Evolutionary conservation across 2,888 invertebrate species (phyloP).

Genomic region (Eupithecia exiguata): DNA sequence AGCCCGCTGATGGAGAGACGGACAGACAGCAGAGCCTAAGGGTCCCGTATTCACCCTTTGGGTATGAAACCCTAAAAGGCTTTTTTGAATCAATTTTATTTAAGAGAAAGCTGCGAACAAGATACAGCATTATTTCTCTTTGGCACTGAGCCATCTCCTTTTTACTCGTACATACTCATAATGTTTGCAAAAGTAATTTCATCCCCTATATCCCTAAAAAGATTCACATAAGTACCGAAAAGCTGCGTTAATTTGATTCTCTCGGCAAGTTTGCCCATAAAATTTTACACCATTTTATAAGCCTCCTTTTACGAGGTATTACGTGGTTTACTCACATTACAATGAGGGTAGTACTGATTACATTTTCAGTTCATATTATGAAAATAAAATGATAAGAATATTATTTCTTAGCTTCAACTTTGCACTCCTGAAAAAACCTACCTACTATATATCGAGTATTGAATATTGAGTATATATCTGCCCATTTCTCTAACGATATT

Average conservation of each 20-base stretch:
- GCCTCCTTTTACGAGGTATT: conserved; percentile 9
- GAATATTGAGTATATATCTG: not conserved
- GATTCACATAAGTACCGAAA: conserved; percentile 12
- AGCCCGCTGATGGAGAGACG: too few relatives aligned
- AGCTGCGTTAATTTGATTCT: conserved; percentile 11
- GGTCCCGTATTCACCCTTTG: too few relatives aligned
- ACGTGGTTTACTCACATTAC: not conserved
- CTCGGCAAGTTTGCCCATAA: conserved; percentile 10
- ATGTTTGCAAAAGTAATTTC: conserved; percentile 8
- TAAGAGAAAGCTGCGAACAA: not conserved
- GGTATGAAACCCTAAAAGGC: too few relatives aligned
- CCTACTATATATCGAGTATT: not conserved
- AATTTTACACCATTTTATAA: conserved; percentile 13
- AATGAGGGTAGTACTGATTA: not conserved
- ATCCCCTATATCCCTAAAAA: conserved; percentile 9
- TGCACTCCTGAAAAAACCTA: not conserved
- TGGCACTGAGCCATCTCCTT: not conserved
- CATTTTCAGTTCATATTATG: not conserved
- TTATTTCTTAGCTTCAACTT: not conserved
- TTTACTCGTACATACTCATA: not conserved
- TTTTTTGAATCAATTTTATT: too few relatives aligned
- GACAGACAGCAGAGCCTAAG: too few relatives aligned
- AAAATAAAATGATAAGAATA: not conserved
- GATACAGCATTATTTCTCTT: not conserved
- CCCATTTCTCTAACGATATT: not conserved